Evolutionary conservation across 1,140 invertebrate species (phyloP).

Genomic region (silkworm (Bombyx mori)): ASM3026992v2 NC_085120.1:13205501-13206000

Average conservation of each 20-base stretch:
- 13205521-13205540: slow-evolving; percentile 44
- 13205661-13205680: slow-evolving; percentile 46
- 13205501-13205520: slow-evolving; percentile 35
- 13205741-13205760: slow-evolving; percentile 57
- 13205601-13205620: slow-evolving; percentile 16
- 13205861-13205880: slow-evolving; percentile 51
- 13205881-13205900: slow-evolving; percentile 41
- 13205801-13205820: slow-evolving; percentile 26
- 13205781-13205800: slow-evolving; percentile 37
- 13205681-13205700: slow-evolving; percentile 33
- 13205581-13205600: slow-evolving; percentile 53
- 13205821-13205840: slow-evolving; percentile 45
- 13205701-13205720: slow-evolving; percentile 35
- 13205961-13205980: slow-evolving; percentile 30
- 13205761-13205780: slow-evolving; percentile 25
- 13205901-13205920: slow-evolving; percentile 44
- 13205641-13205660: slow-evolving; percentile 39
- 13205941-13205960: slow-evolving; percentile 29
- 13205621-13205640: slow-evolving; percentile 19
- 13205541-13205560: slow-evolving; percentile 62
- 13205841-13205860: slow-evolving; percentile 61
- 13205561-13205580: slow-evolving; percentile 61
- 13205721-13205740: slow-evolving; percentile 51
- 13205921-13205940: slow-evolving; percentile 59
- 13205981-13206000: slow-evolving; percentile 39